These are phyloP conservation scores for Oxytorus armatus DNA, from an alignment of 2,888 invertebrate species.

Conservation along the genomic window DNA sequence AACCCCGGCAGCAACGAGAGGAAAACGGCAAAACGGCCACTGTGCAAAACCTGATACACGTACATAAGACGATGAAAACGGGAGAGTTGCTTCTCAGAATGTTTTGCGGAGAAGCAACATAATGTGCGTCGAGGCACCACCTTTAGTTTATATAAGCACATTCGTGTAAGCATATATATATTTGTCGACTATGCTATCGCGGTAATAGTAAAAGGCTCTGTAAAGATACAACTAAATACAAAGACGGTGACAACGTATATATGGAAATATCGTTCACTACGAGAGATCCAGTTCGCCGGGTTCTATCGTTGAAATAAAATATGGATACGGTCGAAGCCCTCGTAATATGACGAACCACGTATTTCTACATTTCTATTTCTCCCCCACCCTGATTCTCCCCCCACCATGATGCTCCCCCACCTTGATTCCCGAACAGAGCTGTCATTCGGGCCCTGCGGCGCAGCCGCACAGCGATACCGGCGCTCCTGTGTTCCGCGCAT, in stretches of 20 bases:
- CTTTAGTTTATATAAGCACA: slow-evolving; percentile 9
- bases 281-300: neutral
- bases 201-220: slow-evolving; percentile 31
- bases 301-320: neutral
- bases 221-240: slow-evolving; percentile 31
- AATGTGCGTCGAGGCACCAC: slow-evolving; percentile 37
- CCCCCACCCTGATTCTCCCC: neutral
- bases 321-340: neutral
- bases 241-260: slow-evolving; percentile 7
- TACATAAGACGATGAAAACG: slow-evolving; percentile 23
- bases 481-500: neutral
- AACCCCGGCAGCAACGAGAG: neutral
- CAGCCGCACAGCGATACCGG: neutral
- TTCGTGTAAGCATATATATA: neutral
- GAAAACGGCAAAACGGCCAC: slow-evolving; percentile 27
- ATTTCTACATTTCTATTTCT: neutral
- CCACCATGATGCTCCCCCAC: neutral
- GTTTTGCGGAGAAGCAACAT: slow-evolving; percentile 32
- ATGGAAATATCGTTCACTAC: neutral
- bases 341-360: neutral
- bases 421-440: neutral
- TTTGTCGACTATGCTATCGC: neutral
- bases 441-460: neutral
- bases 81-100: slow-evolving; percentile 41
- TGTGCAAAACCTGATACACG: neutral